phyloP scores from a whole-genome alignment of 1,140 invertebrate species.

The Lepidurus arcticus region DNA sequence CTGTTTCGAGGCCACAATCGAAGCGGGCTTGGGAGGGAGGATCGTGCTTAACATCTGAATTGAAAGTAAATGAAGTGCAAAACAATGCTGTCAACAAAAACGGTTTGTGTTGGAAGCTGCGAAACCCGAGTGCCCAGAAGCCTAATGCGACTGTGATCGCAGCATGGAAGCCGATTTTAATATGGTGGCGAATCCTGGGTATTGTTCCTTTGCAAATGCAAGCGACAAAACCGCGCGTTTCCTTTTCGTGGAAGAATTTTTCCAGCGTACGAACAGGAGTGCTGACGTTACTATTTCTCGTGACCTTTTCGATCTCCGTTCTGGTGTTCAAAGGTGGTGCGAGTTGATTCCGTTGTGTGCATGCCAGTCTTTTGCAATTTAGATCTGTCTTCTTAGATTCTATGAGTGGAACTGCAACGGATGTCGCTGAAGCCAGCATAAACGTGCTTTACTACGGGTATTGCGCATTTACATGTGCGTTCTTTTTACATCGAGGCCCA shows the following conservation, averaged over 20 bases:
- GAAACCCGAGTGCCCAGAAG: not conserved
- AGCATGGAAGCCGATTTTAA: not conserved
- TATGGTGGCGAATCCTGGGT: not conserved
- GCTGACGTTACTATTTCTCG: not conserved
- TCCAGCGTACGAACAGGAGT: not conserved
- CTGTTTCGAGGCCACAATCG: not conserved
- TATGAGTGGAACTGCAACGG: not conserved
- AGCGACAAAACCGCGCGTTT: not conserved
- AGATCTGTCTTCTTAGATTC: not conserved
- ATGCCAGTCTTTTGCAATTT: not conserved
- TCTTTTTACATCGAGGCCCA: not conserved
- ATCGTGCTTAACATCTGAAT: not conserved
- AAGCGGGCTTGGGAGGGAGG: not conserved
- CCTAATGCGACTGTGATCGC: not conserved
- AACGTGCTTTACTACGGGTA: not conserved
- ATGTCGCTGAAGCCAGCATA: not conserved
- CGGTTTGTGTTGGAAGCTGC: not conserved
- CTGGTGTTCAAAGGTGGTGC: not conserved
- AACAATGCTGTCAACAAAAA: not conserved
- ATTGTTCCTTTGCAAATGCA: constrained; percentile 5
- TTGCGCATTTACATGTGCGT: not conserved
- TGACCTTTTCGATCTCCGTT: not conserved
- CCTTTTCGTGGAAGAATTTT: not conserved
- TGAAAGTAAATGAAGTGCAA: not conserved
- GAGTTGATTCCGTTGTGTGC: not conserved